Percentiles rank a stretch among this genome's conserved stretches.
Conservation (phyloP, 2,113 vertebrate genomes). For the Rhea pennata region DNA sequence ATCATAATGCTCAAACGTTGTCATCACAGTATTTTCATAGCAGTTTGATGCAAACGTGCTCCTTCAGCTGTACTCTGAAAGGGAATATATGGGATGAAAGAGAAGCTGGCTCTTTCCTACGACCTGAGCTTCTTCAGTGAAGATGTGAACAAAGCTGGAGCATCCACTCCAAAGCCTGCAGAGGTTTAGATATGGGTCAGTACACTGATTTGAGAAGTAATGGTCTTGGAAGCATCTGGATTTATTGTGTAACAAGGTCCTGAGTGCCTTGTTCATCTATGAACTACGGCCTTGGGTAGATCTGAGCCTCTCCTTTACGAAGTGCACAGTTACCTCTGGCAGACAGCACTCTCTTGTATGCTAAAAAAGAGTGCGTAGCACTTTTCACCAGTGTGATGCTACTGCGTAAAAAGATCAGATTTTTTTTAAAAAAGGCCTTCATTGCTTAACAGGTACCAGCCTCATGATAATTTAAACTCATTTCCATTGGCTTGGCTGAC, state of each 20-base stretch:
- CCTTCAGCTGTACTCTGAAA: background rate
- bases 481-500: conserved; percentile 16
- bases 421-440: background rate
- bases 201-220: background rate
- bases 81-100: background rate
- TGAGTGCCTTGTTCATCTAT: background rate
- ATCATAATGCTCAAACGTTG: background rate
- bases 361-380: background rate
- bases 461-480: conserved; percentile 13
- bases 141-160: background rate
- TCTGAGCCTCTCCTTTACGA: background rate
- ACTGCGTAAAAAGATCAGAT: background rate
- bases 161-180: background rate
- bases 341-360: background rate
- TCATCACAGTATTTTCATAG: background rate
- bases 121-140: background rate
- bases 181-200: background rate
- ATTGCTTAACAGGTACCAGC: background rate
- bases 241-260: background rate
- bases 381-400: background rate
- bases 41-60: background rate
- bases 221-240: background rate
- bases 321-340: background rate
- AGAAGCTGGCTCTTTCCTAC: background rate
- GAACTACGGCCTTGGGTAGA: background rate